Conservation (phyloP, 1,140 invertebrate species). For the Drosophila gunungcola region DNA sequence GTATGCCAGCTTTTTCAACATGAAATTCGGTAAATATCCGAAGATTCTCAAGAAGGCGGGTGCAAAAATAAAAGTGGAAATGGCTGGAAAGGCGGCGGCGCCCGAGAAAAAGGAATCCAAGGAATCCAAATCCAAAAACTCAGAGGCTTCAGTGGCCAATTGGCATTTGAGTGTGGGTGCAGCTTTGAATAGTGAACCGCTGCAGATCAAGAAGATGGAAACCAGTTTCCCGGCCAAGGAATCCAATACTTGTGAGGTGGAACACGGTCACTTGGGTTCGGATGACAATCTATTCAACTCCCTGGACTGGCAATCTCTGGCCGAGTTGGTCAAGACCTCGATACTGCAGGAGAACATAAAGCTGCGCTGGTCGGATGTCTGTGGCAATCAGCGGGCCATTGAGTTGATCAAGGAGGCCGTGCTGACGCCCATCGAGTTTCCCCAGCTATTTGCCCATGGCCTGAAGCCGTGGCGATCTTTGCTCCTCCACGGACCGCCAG, state of each 20-base stretch:
- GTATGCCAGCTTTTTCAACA: slow-evolving; percentile 93
- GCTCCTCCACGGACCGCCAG: slow-evolving; percentile 94
- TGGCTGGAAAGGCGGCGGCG: slow-evolving; percentile 6
- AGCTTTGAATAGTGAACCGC: slow-evolving; percentile 33
- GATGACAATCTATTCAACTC: slow-evolving; percentile 44
- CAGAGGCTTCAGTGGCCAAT: slow-evolving; percentile 24
- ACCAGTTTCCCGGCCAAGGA: slow-evolving; percentile 5
- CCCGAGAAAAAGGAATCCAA: slow-evolving; percentile 1
- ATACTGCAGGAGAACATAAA: slow-evolving; percentile 63
- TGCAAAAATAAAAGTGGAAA: slow-evolving; percentile 69
- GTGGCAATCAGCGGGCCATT: slow-evolving; percentile 93
- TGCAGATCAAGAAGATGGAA: slow-evolving; percentile 69
- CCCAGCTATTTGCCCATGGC: slow-evolving; percentile 92
- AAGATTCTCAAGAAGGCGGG: slow-evolving; percentile 88
- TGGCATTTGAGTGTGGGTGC: slow-evolving; percentile 64
- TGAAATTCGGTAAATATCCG: slow-evolving; percentile 94
- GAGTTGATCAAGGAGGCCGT: slow-evolving; percentile 94
- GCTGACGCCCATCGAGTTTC: slow-evolving; percentile 94
- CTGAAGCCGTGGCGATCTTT: slow-evolving; percentile 94
- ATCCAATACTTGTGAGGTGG: slow-evolving; percentile 50
- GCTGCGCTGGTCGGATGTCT: slow-evolving; percentile 88
- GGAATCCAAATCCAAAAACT: neutral
- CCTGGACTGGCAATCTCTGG: slow-evolving; percentile 72
- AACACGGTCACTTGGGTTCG: slow-evolving; percentile 51
- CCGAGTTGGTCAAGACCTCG: slow-evolving; percentile 69